A percentile compares a stretch with the other conserved stretches of the same genome.
Evolutionary conservation across 2,888 invertebrate species (phyloP).

Genomic region (Lasioglossum figueresi): DNA sequence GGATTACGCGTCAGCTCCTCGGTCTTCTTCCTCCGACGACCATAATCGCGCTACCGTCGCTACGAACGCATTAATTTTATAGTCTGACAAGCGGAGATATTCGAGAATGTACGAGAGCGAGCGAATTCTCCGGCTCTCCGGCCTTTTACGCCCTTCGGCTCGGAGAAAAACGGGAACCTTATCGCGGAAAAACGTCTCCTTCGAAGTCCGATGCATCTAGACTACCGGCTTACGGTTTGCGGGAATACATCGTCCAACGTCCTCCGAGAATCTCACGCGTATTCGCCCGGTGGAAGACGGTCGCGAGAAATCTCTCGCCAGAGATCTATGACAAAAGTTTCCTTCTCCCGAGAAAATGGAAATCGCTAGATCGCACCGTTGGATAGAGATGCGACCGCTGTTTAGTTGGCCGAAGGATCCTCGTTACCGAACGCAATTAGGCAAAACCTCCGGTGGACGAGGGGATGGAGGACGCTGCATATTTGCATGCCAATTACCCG

Average conservation of each 20-base stretch:
- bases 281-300: not conserved
- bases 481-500: slow-evolving; percentile 19
- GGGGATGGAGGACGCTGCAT: not conserved
- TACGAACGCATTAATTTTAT: slow-evolving; percentile 20
- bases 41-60: not conserved
- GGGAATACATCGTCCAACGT: not conserved
- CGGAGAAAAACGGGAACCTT: not conserved
- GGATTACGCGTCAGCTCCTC: slow-evolving; percentile 14
- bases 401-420: slow-evolving; percentile 10
- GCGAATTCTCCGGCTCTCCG: not conserved
- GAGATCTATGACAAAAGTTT: not conserved
- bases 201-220: not conserved
- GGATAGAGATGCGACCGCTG: not conserved
- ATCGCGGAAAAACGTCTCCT: not conserved
- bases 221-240: not conserved
- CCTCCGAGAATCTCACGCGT: not conserved
- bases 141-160: not conserved
- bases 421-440: slow-evolving; percentile 23
- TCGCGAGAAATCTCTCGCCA: not conserved
- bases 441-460: not conserved
- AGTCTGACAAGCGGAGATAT: not conserved
- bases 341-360: not conserved
- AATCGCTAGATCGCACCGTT: not conserved
- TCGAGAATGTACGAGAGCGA: not conserved
- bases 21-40: not conserved